Base-by-base conservation (phyloP, 64 coral and sea anemone genomes). In the Astreopora myriophthalma region DNA sequence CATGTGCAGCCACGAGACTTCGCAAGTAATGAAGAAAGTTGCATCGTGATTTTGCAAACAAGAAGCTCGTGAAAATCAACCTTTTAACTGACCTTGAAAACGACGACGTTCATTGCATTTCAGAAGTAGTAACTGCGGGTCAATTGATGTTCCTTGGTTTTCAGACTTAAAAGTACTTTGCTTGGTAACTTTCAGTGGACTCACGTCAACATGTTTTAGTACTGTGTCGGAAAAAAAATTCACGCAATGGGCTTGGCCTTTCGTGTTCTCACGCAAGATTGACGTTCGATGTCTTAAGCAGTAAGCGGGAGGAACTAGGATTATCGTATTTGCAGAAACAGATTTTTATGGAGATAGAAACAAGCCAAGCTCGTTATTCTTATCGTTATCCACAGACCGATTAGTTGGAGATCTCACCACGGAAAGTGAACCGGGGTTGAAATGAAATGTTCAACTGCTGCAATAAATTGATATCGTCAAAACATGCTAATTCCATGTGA, bases 271-370 rank as follows among this genome's bases (percentile, higher is more conserved):
- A 39, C 57, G 55, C 58, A 64, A 83, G 6, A 10, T 8, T 81
- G 75, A 79, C 75, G 75, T 83, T 9, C 11, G 25, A 78, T 17
- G 37, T 46, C 75, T 78, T 25, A 44, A 38, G 11, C 3, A 23
- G 23, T 6, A 65, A 57, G 58, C 55, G 79, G 34, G 36, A 13
- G 31, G 10, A 6, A 22, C 34, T 34, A 34, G 76, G 31, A 60
- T 80, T 60, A 83, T 83, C 79, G 23, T 52, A 34, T 31, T 62
- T 39, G 79, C 37, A n/a, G 25, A 11, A 83, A 83, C 79, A 83
- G 57, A 83, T 83, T 58, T 82, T 80, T 83, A 23, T 60, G 19
- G 48, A 83, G 52, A 61, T 63, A 63, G 57, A 64, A 3, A 55
- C 51, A 55, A n/a, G 29, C 3, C n/a, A 34, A 20, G 12, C 20